Evolutionary conservation across 2,797 vertebrate species (phyloP).

Genomic region (Anableps anableps): DNA sequence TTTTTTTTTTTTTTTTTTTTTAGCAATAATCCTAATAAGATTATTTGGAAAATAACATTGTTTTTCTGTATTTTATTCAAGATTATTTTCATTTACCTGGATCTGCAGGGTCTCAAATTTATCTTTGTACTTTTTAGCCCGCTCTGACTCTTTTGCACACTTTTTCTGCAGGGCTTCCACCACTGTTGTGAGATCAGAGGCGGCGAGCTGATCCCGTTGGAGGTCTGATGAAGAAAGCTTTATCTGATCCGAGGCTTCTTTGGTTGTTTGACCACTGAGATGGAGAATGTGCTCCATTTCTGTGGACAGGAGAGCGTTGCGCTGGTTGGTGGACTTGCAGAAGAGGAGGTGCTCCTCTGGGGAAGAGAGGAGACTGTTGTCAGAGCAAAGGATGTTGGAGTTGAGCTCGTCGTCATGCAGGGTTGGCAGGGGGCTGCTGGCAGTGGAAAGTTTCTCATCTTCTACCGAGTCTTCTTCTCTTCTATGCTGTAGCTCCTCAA

Average conservation of each 20-base stretch:
- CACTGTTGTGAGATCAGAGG: slow-evolving; percentile 58
- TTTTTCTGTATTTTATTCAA: not conserved
- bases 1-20: not conserved
- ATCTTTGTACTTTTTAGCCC: slow-evolving; percentile 68
- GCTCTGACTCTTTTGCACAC: slow-evolving; percentile 65
- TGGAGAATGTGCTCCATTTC: slow-evolving; percentile 53
- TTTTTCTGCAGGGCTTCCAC: slow-evolving; percentile 67
- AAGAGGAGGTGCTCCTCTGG: slow-evolving; percentile 64
- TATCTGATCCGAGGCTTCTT: not conserved
- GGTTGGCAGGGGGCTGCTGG: slow-evolving; percentile 70
- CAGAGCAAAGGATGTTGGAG: slow-evolving; percentile 49
- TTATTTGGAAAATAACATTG: not conserved
- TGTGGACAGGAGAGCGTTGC: slow-evolving; percentile 65
- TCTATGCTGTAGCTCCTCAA: slow-evolving; percentile 66
- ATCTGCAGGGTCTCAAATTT: slow-evolving; percentile 82
- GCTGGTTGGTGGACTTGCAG: slow-evolving; percentile 74
- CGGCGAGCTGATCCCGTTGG: slow-evolving; percentile 3
- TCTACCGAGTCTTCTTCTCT: slow-evolving; percentile 31
- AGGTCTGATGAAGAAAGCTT: slow-evolving; percentile 15
- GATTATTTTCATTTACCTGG: slow-evolving; percentile 60
- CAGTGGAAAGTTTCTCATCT: slow-evolving; percentile 50
- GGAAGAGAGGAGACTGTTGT: slow-evolving; percentile 55
- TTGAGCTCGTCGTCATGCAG: slow-evolving; percentile 67
- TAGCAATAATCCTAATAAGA: not conserved
- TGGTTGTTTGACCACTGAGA: not conserved